Evolutionary conservation across 1,140 invertebrate species (phyloP).

Genomic region (Formica exsecta): DNA sequence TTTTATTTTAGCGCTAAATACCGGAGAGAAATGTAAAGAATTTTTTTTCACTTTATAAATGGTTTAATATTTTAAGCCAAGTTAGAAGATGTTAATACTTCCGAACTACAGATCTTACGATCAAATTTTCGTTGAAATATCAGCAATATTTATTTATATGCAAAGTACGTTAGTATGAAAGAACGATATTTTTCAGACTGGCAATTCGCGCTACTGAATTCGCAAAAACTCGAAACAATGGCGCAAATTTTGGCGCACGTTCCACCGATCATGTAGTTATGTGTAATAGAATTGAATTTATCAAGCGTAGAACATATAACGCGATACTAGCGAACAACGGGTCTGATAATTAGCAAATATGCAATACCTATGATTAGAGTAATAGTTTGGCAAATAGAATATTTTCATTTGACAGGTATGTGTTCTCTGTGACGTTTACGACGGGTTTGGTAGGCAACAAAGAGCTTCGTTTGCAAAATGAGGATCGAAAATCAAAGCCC

Average conservation of each 20-base stretch:
- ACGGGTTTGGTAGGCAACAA: constrained; percentile 66
- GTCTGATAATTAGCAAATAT: constrained; percentile 71
- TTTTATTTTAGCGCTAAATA: constrained; percentile 50
- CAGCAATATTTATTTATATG: no score
- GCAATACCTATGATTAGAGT: constrained; percentile 76
- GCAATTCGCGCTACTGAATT: background rate
- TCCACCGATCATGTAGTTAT: constrained; percentile 13
- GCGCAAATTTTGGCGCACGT: constrained; percentile 17
- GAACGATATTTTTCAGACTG: background rate
- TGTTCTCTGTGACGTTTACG: constrained; percentile 63
- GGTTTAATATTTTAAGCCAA: constrained; percentile 55
- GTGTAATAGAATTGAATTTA: constrained; percentile 58
- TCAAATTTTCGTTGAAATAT: background rate
- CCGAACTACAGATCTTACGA: background rate
- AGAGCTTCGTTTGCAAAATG: constrained; percentile 76
- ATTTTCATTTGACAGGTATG: constrained; percentile 77
- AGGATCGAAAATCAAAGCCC: constrained; percentile 78
- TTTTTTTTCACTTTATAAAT: constrained; percentile 47
- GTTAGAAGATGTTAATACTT: constrained; percentile 33
- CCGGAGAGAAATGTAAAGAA: constrained; percentile 52
- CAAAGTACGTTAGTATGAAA: background rate
- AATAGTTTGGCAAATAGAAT: constrained; percentile 76
- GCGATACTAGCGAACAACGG: constrained; percentile 46
- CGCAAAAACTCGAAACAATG: constrained; percentile 7
- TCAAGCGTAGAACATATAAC: constrained; percentile 55